A percentile compares a stretch with the other conserved stretches of the same genome.
Conservation (phyloP, 2,797 vertebrate species). For the Ctenochaetus hawaiiensis region DNA sequence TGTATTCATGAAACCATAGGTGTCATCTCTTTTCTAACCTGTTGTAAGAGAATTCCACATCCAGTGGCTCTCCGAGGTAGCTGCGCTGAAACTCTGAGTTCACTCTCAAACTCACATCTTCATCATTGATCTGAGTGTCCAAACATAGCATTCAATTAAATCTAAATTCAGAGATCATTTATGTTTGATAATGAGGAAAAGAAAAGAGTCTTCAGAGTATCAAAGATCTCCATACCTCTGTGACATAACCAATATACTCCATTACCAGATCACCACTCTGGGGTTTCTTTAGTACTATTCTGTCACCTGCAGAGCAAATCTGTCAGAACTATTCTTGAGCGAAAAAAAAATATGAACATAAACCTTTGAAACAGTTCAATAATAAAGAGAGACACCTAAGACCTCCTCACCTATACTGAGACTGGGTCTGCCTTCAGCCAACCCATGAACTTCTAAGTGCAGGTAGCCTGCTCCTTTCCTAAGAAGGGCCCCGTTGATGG, state of each 20-base stretch:
- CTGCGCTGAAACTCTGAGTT: conserved; percentile 87
- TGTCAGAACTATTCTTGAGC: neutral
- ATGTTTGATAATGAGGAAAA: neutral
- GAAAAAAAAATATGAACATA: neutral
- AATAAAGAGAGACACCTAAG: neutral
- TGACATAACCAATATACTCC: conserved; percentile 87
- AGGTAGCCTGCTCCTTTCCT: conserved; percentile 86
- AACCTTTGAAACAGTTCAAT: neutral
- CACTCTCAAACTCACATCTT: conserved; percentile 90
- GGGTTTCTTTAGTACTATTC: conserved; percentile 89
- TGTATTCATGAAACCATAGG: neutral
- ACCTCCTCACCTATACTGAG: conserved; percentile 86
- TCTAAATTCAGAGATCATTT: neutral
- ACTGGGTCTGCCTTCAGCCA: conserved; percentile 89
- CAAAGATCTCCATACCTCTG: conserved; percentile 85
- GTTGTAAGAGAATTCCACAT: conserved; percentile 92
- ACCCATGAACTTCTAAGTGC: conserved; percentile 90
- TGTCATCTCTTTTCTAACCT: conserved; percentile 81
- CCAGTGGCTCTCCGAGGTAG: conserved; percentile 92
- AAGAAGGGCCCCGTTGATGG: conserved; percentile 87
- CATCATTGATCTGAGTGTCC: conserved; percentile 86
- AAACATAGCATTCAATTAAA: conserved; percentile 1
- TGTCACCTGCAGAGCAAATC: conserved; percentile 86
- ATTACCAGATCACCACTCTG: conserved; percentile 75
- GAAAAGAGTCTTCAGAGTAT: neutral